phyloP scores from a whole-genome alignment of 2,888 invertebrate genomes.

The Pyralis farinalis region DNA sequence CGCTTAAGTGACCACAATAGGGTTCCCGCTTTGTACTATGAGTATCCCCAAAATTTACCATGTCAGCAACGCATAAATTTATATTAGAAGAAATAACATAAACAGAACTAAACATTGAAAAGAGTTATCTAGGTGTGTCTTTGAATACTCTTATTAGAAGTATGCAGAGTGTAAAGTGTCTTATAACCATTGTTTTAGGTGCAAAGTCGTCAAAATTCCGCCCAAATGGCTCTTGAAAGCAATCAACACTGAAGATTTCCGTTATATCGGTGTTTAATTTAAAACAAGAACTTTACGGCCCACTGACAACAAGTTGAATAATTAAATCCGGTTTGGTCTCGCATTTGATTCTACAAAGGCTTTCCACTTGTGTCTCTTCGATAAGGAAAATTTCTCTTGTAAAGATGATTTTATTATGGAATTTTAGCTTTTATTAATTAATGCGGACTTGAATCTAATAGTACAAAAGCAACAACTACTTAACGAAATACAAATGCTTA shows the following conservation, averaged over 20 bases:
- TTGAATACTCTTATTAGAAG: too few species aligned
- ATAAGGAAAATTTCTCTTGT: conserved; percentile 1
- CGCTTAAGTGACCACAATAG: too few species aligned
- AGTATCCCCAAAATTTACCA: too few species aligned
- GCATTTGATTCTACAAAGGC: conserved; percentile 6
- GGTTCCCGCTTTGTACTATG: too few species aligned
- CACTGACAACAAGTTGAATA: conserved; percentile 8
- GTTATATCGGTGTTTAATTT: conserved; percentile 10
- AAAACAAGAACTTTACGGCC: conserved; percentile 9
- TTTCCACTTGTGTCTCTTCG: background rate
- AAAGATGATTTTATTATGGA: background rate
- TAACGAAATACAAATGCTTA: too few species aligned
- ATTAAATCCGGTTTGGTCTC: conserved; percentile 5
- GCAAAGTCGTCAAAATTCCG: background rate
- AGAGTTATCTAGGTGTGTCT: too few species aligned
- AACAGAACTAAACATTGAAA: too few species aligned
- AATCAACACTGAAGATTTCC: conserved; percentile 2
- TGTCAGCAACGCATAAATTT: too few species aligned
- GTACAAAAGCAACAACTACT: too few species aligned
- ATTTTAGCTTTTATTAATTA: too few species aligned
- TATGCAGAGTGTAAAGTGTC: background rate
- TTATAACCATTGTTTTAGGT: background rate
- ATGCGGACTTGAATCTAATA: too few species aligned
- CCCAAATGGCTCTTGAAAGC: background rate
- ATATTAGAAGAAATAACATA: too few species aligned